phyloP scores from a whole-genome alignment of 2,113 vertebrate species.

The Taxidea taxus region DNA sequence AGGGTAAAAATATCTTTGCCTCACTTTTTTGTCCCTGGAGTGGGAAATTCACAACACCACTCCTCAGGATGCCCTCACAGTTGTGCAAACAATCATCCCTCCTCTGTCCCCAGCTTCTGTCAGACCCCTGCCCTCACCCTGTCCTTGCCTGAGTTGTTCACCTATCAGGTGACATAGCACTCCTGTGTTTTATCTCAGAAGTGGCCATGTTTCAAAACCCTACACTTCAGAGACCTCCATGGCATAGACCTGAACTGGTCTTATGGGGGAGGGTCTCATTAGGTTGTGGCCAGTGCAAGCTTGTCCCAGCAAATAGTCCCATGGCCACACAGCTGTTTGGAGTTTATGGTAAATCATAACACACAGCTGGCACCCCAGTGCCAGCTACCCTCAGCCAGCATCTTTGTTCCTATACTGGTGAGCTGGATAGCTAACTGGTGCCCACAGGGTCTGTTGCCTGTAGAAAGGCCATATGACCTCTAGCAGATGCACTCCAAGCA shows the following conservation, averaged over 20 bases:
- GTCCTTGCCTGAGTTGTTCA: not conserved
- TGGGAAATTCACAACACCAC: not conserved
- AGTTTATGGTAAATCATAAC: not conserved
- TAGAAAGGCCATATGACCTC: not conserved
- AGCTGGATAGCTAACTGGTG: not conserved
- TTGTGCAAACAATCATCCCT: not conserved
- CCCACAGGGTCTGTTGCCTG: not conserved
- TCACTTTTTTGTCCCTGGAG: not conserved
- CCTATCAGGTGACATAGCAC: not conserved
- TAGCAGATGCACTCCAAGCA: not conserved
- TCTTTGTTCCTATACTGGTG: not conserved
- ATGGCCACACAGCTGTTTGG: rapidly evolving
- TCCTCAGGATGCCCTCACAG: not conserved
- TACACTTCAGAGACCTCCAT: not conserved
- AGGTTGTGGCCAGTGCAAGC: not conserved
- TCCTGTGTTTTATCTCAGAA: not conserved
- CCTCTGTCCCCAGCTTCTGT: not conserved
- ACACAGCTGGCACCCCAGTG: not conserved
- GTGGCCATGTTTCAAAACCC: not conserved
- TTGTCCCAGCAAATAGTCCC: not conserved
- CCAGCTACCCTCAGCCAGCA: not conserved
- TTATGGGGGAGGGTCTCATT: not conserved
- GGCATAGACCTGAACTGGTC: not conserved
- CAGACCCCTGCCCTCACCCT: not conserved
- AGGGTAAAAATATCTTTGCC: not conserved